Evolutionary conservation across 2,797 vertebrate genomes (phyloP), one percentile per base, ranked within the genome.

Genomic region (Triplophysa bombifrons): DNA sequence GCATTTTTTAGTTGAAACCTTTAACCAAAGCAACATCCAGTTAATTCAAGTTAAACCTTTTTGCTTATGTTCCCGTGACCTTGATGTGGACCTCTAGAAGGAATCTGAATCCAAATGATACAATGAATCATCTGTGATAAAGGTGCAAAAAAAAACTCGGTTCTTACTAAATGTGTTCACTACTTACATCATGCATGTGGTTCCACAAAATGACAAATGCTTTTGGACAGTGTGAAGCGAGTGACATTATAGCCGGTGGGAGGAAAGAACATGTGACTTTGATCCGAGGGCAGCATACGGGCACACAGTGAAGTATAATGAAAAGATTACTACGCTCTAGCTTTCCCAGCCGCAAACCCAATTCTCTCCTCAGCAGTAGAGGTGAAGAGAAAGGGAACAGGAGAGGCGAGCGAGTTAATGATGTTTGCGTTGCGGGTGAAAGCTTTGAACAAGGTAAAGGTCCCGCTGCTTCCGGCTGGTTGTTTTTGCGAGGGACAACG

Each of bases 361-460:
- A 84, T 81, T 87, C 80, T 80, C 70, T 81, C 82, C 80, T 55
- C 83, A 74, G 83, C 82, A 82, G 85, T 78, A 86, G 73, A 83
- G 25, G 41, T 55, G 74, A 75, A 81, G 83, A 70, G 74, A 74
- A 78, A 75, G 20, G 56, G 22, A n/a, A 71, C 46, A 2, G 46
- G 44, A 71, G 55, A 66, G 78, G 63, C n/a, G 16, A 81, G 46
- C 38, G 38, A 69, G 74, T 76, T 77, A 82, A 82, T 82, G 65
- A 82, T 80, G 63, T 80, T 80, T 73, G 63, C 17, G 3, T 80
- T 53, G 63, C 14, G n/a, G 70, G 78, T 73, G 76, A 76, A 46
- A 72, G 74, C 81, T 78, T 69, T 64, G 78, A 80, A 80, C 70
- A n/a, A 17, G 46, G 30, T 69, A 69, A 50, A n/a, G 65, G 46